A percentile compares a stretch with the other conserved stretches of the same genome.
These are phyloP conservation scores for Cotesia typhae DNA, from an alignment of 1,140 invertebrate species.

Conservation along the genomic window DNA sequence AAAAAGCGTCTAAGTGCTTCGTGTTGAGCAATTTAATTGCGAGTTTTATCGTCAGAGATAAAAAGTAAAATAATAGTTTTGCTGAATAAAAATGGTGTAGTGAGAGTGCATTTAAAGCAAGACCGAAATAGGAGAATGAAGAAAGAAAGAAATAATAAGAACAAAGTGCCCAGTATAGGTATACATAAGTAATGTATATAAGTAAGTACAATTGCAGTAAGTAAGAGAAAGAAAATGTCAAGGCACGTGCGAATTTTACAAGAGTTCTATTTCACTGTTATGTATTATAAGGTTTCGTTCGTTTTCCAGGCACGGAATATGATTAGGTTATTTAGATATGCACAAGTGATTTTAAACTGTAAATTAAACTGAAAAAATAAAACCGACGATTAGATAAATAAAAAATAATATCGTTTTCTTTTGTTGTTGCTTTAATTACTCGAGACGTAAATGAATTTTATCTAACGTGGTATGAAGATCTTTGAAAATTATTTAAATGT, in stretches of 20 bases:
- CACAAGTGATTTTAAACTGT: neutral
- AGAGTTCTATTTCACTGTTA: neutral
- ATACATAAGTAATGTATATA: neutral
- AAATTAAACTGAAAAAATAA: neutral
- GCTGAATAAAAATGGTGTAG: too few species aligned
- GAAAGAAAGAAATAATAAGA: neutral
- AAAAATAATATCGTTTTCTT: neutral
- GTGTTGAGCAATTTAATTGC: too few species aligned
- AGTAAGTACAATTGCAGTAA: neutral
- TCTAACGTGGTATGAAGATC: too few species aligned
- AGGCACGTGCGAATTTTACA: conserved; percentile 8
- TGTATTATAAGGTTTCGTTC: neutral
- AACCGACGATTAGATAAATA: neutral
- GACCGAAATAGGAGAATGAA: neutral
- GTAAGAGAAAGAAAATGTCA: conserved; percentile 10
- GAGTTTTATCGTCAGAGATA: too few species aligned
- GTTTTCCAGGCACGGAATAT: conserved; percentile 8
- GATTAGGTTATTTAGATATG: neutral
- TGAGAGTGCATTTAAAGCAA: neutral
- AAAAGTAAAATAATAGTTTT: too few species aligned
- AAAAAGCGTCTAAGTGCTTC: too few species aligned
- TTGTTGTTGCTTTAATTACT: neutral
- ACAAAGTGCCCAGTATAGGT: neutral
- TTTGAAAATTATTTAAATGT: too few species aligned
- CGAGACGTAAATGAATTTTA: neutral